phyloP scores from a whole-genome alignment of 2,113 vertebrate genomes.

The Bombycilla garrulus region DNA sequence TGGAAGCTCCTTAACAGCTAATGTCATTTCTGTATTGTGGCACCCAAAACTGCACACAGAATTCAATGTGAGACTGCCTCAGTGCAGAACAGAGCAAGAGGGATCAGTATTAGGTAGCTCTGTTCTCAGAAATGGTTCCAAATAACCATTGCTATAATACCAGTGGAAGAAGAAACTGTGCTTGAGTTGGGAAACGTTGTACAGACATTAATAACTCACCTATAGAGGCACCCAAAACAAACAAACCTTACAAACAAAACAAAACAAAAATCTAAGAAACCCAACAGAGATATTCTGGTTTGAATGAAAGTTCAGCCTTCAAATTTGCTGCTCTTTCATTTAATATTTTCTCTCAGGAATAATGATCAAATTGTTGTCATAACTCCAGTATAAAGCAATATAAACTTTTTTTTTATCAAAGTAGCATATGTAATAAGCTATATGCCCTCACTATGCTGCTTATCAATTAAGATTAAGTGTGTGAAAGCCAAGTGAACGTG shows the following conservation, averaged over 20 bases:
- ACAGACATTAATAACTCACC: not conserved
- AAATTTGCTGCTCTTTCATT: not conserved
- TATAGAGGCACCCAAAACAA: not conserved
- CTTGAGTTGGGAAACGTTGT: not conserved
- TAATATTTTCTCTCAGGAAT: not conserved
- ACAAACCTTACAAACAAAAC: not conserved
- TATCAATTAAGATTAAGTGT: not conserved
- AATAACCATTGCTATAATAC: not conserved
- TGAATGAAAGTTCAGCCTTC: not conserved
- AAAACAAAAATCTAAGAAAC: not conserved
- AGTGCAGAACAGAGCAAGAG: not conserved
- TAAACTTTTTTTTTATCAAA: not conserved
- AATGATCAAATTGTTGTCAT: not conserved
- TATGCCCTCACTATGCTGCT: not conserved
- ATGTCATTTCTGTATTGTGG: not conserved
- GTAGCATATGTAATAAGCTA: not conserved
- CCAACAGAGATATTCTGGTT: not conserved
- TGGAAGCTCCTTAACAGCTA: not conserved
- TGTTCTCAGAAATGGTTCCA: not conserved
- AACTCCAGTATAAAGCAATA: not conserved
- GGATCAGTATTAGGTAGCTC: not conserved
- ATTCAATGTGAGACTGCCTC: not conserved
- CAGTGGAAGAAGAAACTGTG: not conserved
- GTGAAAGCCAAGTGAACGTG: not conserved
- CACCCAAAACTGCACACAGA: not conserved